Conservation (phyloP, 2,888 invertebrate species). For the Liopterus haemorrhoidalis region DNA sequence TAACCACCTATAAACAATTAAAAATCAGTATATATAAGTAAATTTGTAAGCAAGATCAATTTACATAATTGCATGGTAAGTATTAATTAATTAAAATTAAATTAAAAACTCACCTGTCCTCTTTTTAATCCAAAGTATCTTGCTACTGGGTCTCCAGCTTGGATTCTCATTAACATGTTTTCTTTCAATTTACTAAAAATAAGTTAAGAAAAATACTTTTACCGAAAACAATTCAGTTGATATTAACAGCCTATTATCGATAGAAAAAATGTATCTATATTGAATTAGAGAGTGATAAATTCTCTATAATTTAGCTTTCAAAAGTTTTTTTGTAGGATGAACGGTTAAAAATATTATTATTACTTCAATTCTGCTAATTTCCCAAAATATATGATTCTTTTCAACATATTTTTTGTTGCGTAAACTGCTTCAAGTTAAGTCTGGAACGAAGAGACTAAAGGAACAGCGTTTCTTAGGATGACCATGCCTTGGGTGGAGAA, state of each 20-base stretch:
- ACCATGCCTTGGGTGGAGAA: no score
- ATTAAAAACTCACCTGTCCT: constrained; percentile 69
- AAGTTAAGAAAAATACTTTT: constrained; percentile 29
- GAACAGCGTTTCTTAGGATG: no score
- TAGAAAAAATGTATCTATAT: neutral
- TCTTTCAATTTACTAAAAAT: constrained; percentile 86
- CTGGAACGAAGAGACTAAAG: no score
- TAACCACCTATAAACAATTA: constrained; percentile 68
- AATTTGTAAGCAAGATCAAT: constrained; percentile 4
- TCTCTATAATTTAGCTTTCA: neutral
- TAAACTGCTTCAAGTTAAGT: no score
- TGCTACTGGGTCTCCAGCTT: constrained; percentile 96
- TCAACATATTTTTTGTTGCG: no score
- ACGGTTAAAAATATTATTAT: no score
- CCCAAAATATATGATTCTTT: no score
- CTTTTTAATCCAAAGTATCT: constrained; percentile 97
- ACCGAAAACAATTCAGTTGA: neutral
- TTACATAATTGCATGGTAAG: constrained; percentile 7
- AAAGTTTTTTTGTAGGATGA: no score
- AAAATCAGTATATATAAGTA: constrained; percentile 29
- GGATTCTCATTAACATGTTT: constrained; percentile 98
- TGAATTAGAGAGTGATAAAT: neutral
- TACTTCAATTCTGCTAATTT: no score
- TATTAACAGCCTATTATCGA: neutral
- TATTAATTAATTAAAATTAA: constrained; percentile 17